Evolutionary conservation across 2,797 vertebrate species (phyloP).

Genomic region (Pipistrellus pipistrellus): DNA sequence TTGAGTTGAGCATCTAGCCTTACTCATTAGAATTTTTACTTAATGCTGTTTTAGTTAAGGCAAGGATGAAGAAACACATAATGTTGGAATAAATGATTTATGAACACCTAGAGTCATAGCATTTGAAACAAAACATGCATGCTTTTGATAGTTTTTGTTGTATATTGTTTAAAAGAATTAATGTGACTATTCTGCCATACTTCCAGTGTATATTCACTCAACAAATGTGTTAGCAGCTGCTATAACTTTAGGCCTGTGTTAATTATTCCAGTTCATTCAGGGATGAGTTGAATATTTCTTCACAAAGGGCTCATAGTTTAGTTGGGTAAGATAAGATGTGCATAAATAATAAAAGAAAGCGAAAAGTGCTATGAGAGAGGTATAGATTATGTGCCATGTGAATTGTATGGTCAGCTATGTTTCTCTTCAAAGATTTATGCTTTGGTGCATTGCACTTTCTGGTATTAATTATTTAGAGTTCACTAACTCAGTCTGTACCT

Average conservation of each 20-base stretch:
- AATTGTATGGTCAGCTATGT: background rate
- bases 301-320: background rate
- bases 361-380: background rate
- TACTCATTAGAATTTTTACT: slow-evolving; percentile 18
- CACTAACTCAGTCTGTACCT: background rate
- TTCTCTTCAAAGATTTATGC: background rate
- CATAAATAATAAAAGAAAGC: background rate
- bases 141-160: slow-evolving; percentile 3
- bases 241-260: background rate
- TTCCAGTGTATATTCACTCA: background rate
- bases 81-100: background rate
- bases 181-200: background rate
- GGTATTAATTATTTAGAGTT: background rate
- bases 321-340: background rate
- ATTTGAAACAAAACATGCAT: background rate
- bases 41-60: slow-evolving; percentile 8
- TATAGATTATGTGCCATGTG: background rate
- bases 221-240: background rate
- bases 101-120: background rate
- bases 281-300: slow-evolving; percentile 24
- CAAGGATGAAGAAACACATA: background rate
- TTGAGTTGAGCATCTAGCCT: background rate
- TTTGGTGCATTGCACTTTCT: slow-evolving; percentile 20
- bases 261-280: background rate
- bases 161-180: background rate